Base-by-base conservation (phyloP, 2,113 vertebrate species). In the Sturnira hondurensis region DNA sequence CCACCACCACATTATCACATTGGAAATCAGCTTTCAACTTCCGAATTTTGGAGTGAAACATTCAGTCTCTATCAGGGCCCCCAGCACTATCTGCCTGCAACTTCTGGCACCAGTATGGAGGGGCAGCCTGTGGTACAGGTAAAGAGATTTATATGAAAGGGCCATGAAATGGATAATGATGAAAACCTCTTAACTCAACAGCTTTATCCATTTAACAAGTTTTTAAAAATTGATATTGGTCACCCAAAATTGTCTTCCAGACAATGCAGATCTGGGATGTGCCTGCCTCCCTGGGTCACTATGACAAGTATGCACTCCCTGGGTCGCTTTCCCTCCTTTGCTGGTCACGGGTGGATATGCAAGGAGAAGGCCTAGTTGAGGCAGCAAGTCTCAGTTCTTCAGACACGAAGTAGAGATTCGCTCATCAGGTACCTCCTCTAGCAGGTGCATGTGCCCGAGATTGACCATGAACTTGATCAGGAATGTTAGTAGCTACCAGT, bases 101-200 rank as follows among this genome's bases (percentile, higher is more conserved):
- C 73, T 86, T 90, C 24, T 58, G 58, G 31, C 4, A 76, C 9
- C 38, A 45, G 33, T 85, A 74, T 84, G 58, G 85, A 96, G 11
- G 43, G 43, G 73, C n/a, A 58, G 22, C 81, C 38, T 82, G 50
- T 91, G 58, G 58, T 61, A 15, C 50, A 68, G 9, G 43, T 45
- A 92, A 65, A 73, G 80, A 93, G 36, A 82, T 61, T 78, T 24
- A 19, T 71, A 63, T 83, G 33, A 77, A 96, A 94, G n/a, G 31
- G 31, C 38, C 82, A 58, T 67, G 77, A 92, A 36, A 85, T 31
- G 4, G 31, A 76, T 71, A 78, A 86, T 43, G 31, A 68, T n/a
- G 24, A 92, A 92, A 77, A 43, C 14, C 26, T 94, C 63, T 83
- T 83, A 91, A 76, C 92, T 88, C 41, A 86, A 95, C 65, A 89